Evolutionary conservation across 2,888 invertebrate genomes (phyloP).

Genomic region (Drosophila infuscata): DNA sequence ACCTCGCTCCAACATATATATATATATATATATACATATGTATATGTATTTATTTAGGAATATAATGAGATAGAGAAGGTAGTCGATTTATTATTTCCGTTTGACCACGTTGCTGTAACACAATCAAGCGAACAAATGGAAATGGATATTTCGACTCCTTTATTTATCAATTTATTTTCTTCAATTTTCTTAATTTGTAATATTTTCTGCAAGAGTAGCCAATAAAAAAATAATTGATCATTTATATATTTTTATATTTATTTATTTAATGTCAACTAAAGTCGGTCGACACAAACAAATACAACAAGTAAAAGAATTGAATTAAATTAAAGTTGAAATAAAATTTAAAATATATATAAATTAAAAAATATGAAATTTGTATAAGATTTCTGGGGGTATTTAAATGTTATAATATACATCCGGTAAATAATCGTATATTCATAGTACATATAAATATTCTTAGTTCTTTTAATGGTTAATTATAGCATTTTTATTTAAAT

Average conservation of each 20-base stretch:
- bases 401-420: background rate
- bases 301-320: no score
- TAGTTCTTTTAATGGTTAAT: background rate
- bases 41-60: background rate
- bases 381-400: no score
- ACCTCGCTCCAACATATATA: no score
- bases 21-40: no score
- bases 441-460: background rate
- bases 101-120: background rate
- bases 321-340: no score
- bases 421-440: background rate
- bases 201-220: background rate
- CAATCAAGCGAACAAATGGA: background rate
- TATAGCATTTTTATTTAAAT: background rate
- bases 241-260: no score
- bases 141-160: background rate
- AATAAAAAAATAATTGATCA: no score
- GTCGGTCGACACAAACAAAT: no score
- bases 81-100: background rate
- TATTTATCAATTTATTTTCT: background rate
- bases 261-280: no score
- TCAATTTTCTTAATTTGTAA: background rate
- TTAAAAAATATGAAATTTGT: no score
- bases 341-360: no score
- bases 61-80: background rate